phyloP scores from a whole-genome alignment of 2,113 vertebrate species.

The Spilogale gracilis region DNA sequence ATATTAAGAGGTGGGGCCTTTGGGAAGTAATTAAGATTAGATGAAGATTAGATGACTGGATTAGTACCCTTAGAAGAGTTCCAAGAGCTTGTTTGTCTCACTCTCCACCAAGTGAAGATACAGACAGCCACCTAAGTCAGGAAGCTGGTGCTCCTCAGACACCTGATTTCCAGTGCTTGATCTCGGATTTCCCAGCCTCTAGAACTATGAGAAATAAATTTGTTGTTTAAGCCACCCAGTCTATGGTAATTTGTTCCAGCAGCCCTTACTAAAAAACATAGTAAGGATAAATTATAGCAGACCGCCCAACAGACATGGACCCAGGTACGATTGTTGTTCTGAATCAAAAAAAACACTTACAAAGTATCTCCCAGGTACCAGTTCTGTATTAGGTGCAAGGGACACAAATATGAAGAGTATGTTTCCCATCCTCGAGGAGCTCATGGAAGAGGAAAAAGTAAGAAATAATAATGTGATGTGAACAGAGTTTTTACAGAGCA shows the following conservation, averaged over 20 bases:
- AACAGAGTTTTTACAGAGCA: background rate
- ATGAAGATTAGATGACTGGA: background rate
- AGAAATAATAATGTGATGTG: background rate
- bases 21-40: background rate
- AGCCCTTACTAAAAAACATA: background rate
- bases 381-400: background rate
- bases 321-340: background rate
- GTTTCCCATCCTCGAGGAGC: background rate
- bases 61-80: too few species aligned
- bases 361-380: background rate
- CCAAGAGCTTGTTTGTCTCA: background rate
- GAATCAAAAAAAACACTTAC: background rate
- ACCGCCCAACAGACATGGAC: background rate
- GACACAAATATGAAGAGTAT: constrained; percentile 22
- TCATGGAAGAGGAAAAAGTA: background rate
- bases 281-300: background rate
- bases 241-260: background rate
- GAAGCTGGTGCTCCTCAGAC: background rate
- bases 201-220: background rate
- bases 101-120: background rate
- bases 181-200: background rate
- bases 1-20: background rate
- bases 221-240: background rate
- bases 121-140: background rate
- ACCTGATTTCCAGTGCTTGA: background rate